Evolutionary conservation across 2,888 invertebrate genomes (phyloP), one percentile per base, ranked within the genome.

Genomic region (Tenthredo livida): DNA sequence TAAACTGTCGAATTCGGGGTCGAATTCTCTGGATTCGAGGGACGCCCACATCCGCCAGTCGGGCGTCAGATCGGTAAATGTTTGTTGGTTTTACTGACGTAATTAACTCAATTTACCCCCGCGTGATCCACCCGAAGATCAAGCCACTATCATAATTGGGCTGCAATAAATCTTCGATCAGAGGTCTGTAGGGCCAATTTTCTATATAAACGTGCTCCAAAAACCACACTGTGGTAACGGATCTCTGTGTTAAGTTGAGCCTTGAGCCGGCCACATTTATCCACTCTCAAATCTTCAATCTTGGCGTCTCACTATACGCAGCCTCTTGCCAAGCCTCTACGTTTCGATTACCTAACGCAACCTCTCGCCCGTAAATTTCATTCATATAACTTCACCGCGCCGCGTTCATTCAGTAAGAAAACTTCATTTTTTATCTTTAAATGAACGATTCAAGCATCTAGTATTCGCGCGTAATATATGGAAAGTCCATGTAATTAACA

Each of bases 1-100:
- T 85, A 86, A 86, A 87, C 88, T 87, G 86, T 89, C 87, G 78
- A 87, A 87, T 85, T 78, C 87, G 87, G 87, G 84, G 88, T 83
- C 50, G 83, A n/a, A n/a, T n/a, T n/a, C 83, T 83, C 50, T 29
- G 83, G 47, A 67, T 83, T 47, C 70, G 47, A 70, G 83, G 21
- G 83, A 89, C 89, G 89, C 89, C 89, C 89, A 89, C 89, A 89
- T 89, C 89, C 89, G 89, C 87, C 87, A 84, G 70, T 85, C 85
- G 67, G 84, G 84, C 87, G 87, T 86, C 85, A 85, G 87, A 89
- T 89, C 88, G 84, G 78, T 77, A 80, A 83, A 86, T 86, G 86
- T 89, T 89, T 88, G 86, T 89, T 87, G 86, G 87, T 87, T 90
- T 89, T 89, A 86, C 82, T 87, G 85, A 75, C 86, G 87, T 87